Conservation (phyloP, 2,797 vertebrate species). For the Pipistrellus pygmaeus region DNA sequence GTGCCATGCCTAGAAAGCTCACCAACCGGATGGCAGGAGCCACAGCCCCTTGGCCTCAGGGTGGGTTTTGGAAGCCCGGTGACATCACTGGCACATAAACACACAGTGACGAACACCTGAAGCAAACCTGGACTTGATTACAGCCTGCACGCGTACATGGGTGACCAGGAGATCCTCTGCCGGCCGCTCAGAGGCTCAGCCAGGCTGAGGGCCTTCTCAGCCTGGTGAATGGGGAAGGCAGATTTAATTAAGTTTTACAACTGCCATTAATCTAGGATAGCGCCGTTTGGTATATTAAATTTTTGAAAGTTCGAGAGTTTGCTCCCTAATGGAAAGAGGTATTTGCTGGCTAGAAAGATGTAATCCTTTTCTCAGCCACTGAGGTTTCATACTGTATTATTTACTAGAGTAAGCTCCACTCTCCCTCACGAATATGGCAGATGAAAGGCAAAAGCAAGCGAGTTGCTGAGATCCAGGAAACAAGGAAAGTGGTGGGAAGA, state of each 20-base stretch:
- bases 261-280: not conserved
- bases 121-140: not conserved
- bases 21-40: not conserved
- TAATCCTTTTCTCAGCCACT: not conserved
- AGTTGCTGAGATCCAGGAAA: not conserved
- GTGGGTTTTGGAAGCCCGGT: not conserved
- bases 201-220: not conserved
- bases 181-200: not conserved
- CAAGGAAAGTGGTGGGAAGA: not conserved
- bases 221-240: not conserved
- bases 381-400: not conserved
- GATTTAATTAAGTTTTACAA: constrained; percentile 36
- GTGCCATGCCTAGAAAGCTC: not conserved
- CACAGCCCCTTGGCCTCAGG: rapidly evolving
- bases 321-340: constrained; percentile 7
- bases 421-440: not conserved
- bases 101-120: not conserved
- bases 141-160: rapidly evolving
- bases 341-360: not conserved
- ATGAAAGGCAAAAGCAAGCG: not conserved
- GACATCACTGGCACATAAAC: not conserved
- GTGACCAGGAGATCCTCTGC: not conserved
- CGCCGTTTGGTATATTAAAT: not conserved
- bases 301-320: constrained; percentile 3
- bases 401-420: not conserved